phyloP scores from a whole-genome alignment of 2,888 invertebrate species.

The Stenolophus ochropezus region DNA sequence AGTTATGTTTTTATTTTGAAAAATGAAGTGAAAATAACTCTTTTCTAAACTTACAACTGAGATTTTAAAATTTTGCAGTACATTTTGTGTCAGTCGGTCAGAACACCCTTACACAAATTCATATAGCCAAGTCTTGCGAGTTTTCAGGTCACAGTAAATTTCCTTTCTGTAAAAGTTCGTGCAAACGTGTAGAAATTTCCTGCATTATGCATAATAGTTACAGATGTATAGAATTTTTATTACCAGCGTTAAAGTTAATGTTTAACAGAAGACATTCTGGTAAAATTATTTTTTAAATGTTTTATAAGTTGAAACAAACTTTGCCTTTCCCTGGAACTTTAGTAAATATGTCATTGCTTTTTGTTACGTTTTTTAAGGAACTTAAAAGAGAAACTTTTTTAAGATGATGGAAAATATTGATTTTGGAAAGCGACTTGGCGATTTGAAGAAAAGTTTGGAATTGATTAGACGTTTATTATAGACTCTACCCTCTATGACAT shows the following conservation, averaged over 20 bases:
- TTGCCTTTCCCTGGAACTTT: slow-evolving; percentile 36
- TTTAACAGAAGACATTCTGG: slow-evolving; percentile 35
- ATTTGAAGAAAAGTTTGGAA: slow-evolving; percentile 21
- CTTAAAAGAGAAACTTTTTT: slow-evolving; percentile 32
- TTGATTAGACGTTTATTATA: background rate
- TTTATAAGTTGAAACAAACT: slow-evolving; percentile 39
- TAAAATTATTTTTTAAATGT: slow-evolving; percentile 43
- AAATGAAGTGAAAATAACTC: background rate
- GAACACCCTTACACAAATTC: background rate
- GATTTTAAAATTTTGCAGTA: background rate
- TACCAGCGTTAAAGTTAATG: slow-evolving; percentile 26
- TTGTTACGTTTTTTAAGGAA: slow-evolving; percentile 41
- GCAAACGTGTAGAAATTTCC: background rate
- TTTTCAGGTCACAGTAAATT: slow-evolving; percentile 2
- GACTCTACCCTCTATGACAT: background rate
- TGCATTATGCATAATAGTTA: slow-evolving; percentile 32
- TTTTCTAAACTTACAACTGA: background rate
- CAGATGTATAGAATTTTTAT: slow-evolving; percentile 38
- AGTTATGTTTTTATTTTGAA: background rate
- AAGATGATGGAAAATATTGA: slow-evolving; percentile 42
- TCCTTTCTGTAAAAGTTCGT: background rate
- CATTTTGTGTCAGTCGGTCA: background rate
- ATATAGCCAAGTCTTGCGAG: background rate
- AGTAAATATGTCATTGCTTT: slow-evolving; percentile 45
- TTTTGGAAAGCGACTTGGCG: slow-evolving; percentile 6